Percentiles rank a stretch among this genome's conserved stretches.
Evolutionary conservation across 2,888 invertebrate genomes (phyloP).

Genomic region (Catocala fraxini): DNA sequence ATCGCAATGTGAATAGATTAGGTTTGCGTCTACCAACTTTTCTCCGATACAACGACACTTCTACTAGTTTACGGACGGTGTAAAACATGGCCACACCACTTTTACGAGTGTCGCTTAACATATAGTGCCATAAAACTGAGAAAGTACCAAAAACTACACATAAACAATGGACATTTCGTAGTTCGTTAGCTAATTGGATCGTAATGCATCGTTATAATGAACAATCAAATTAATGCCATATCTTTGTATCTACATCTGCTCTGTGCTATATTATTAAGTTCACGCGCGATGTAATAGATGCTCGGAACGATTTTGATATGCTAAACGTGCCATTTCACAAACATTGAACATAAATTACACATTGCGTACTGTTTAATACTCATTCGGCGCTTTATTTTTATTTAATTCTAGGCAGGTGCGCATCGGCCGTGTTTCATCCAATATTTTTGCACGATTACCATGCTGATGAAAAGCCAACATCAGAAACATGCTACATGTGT

Average conservation of each 20-base stretch:
- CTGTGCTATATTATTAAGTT: conserved; percentile 41
- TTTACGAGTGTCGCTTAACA: conserved; percentile 83
- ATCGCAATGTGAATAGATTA: conserved; percentile 64
- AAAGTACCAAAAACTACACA: conserved; percentile 72
- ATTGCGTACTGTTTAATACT: conserved; percentile 72
- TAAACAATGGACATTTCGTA: conserved; percentile 73
- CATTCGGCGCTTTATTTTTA: conserved; percentile 81
- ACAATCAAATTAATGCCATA: conserved; percentile 61
- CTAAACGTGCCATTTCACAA: conserved; percentile 68
- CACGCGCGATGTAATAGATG: conserved; percentile 37
- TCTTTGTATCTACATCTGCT: conserved; percentile 42
- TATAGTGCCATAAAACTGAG: conserved; percentile 78
- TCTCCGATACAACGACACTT: conserved; percentile 69
- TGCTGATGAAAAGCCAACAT: conserved; percentile 87
- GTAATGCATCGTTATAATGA: conserved; percentile 65
- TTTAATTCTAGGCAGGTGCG: conserved; percentile 85
- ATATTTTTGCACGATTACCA: conserved; percentile 87
- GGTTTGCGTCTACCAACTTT: conserved; percentile 65
- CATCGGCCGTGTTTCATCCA: conserved; percentile 72
- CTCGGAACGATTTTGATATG: conserved; percentile 56
- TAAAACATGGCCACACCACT: conserved; percentile 77
- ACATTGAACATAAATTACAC: conserved; percentile 72
- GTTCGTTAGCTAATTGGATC: conserved; percentile 79
- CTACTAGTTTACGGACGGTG: conserved; percentile 73
- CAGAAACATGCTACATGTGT: conserved; percentile 63